These are phyloP conservation scores for Eurosta solidaginis DNA, from an alignment of 1,140 invertebrate species.

Conservation along the genomic window DNA sequence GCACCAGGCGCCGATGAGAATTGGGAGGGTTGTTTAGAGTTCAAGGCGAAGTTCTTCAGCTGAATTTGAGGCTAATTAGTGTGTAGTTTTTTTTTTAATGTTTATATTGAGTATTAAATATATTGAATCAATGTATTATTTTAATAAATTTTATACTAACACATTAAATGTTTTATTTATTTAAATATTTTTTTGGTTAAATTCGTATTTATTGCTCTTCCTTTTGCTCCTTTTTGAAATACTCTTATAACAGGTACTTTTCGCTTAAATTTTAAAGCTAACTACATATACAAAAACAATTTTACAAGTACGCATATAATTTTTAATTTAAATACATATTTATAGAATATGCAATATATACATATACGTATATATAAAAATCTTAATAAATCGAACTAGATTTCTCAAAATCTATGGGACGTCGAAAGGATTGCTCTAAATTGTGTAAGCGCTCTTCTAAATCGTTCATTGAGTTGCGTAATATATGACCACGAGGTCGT, in stretches of 20 bases:
- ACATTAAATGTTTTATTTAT: neutral
- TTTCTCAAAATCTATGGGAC: slow-evolving; percentile 52
- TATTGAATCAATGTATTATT: neutral
- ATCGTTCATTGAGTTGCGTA: slow-evolving; percentile 58
- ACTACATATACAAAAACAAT: neutral
- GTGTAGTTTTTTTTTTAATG: neutral
- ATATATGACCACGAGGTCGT: slow-evolving; percentile 49
- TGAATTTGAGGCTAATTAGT: neutral
- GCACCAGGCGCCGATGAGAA: slow-evolving; percentile 76
- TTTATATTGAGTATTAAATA: neutral
- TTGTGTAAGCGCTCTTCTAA: slow-evolving; percentile 55
- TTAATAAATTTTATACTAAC: no score
- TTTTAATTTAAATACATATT: no score
- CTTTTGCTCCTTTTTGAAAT: neutral
- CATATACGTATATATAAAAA: no score
- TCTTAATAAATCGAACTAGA: slow-evolving; percentile 43
- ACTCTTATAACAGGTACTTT: slow-evolving; percentile 25
- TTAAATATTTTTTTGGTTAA: neutral
- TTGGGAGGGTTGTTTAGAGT: slow-evolving; percentile 62
- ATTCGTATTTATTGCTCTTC: slow-evolving; percentile 5
- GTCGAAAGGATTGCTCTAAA: slow-evolving; percentile 55
- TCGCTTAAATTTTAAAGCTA: neutral
- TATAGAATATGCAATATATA: no score
- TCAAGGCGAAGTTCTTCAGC: slow-evolving; percentile 52
- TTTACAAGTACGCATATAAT: no score